Evolutionary conservation across 1,140 invertebrate species (phyloP).

Genomic region (Olivierus martensii): DNA sequence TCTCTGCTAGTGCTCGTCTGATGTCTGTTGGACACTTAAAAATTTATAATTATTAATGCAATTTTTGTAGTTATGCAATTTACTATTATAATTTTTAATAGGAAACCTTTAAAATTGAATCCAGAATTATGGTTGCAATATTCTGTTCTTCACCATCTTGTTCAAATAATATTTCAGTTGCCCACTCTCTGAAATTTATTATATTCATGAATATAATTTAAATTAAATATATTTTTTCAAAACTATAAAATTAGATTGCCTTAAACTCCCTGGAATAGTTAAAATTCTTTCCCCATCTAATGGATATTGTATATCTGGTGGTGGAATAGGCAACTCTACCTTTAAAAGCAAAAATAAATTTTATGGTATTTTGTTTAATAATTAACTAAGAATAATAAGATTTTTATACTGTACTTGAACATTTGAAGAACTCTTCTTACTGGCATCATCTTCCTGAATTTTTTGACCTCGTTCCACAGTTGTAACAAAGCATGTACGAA

Average conservation of each 20-base stretch:
- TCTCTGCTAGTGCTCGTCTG: conserved; percentile 53
- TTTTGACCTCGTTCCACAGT: conserved; percentile 49
- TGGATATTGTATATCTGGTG: conserved; percentile 50
- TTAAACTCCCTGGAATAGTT: conserved; percentile 44
- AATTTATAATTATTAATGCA: conserved; percentile 8
- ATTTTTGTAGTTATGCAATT: no score
- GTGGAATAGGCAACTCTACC: conserved; percentile 20
- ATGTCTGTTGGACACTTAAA: conserved; percentile 60
- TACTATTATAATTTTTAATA: no score
- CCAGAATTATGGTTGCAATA: conserved; percentile 65
- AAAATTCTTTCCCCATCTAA: conserved; percentile 44
- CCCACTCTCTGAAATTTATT: conserved; percentile 53
- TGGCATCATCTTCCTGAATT: conserved; percentile 31
- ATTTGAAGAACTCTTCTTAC: neutral
- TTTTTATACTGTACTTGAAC: no score
- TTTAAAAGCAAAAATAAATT: no score
- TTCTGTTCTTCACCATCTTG: conserved; percentile 68
- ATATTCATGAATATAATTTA: no score
- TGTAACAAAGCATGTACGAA: conserved; percentile 67
- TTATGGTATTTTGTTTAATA: no score
- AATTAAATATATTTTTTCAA: no score
- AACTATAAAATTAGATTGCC: no score
- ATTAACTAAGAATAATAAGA: no score
- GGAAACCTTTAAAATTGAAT: conserved; percentile 63
- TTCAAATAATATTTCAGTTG: conserved; percentile 70